Base-by-base conservation (phyloP, 2,797 vertebrate genomes). In the Danio aesculapii region DNA sequence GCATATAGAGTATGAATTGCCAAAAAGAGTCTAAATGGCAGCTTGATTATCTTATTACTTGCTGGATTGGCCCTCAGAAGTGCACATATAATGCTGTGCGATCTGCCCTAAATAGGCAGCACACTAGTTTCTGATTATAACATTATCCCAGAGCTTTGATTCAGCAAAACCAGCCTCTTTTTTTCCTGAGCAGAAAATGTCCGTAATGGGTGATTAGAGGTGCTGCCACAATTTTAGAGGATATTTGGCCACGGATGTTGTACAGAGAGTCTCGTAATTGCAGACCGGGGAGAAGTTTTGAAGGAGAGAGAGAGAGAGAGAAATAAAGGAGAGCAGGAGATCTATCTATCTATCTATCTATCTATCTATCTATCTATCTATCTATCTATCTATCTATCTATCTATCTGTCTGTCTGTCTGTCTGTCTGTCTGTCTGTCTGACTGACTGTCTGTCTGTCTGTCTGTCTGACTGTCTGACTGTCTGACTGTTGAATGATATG, bases 121-220 rank as follows among this genome's bases (percentile, higher is more conserved):
- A 49, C 30, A 11, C 14, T 11, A 17, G 21, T 10, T 52, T 55
- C 17, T 55, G 17, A 16, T 6, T 41, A 55, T n/a, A 17, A n/a
- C 7, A 71, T 43, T 7, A 71, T 8, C 0, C 10, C 62, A 11
- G 9, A 44, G 44, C 14, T 44, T 44, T 7, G 30, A 55, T 55
- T 55, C 16, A 7, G 16, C 10, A 0, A 70, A 71, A 71, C 30
- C 16, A n/a, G 50, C 9, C n/a, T 55, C 5, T 10, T 6, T 55
- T 39, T 55, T 55, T 14, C 68, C n/a, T n/a, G n/a, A 71, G 53
- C 30, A 17, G 68, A 70, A 71, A 71, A 55, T 55, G 30, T 7
- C 68, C 50, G 17, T 43, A 19, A 71, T 71, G 30, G 68, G 10
- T 4, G 30, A 71, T 71, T 71, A 55, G 68, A 70, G 50, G 30